Evolutionary conservation across 2,797 vertebrate genomes (phyloP).

Genomic region (Argyrosomus regius): DNA sequence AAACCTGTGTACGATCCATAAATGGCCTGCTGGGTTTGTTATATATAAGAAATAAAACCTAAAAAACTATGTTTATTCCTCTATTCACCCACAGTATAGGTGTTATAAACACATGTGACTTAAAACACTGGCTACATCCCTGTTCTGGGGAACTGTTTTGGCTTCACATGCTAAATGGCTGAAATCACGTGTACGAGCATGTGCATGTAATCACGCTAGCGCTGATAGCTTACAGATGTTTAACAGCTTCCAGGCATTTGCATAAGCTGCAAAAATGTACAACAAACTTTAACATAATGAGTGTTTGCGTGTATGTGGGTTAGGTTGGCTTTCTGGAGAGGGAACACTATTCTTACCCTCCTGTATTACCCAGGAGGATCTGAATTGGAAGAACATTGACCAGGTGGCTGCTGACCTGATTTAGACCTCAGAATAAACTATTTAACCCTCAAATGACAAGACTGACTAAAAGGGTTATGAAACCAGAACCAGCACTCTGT

Average conservation of each 20-base stretch:
- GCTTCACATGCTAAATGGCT: conserved; percentile 1
- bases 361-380: conserved; percentile 16
- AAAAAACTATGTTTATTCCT: neutral
- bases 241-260: conserved; percentile 1
- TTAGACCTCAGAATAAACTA: conserved; percentile 34
- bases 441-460: conserved; percentile 5
- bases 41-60: neutral
- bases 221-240: conserved; percentile 43
- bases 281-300: neutral
- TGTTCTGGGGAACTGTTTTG: conserved; percentile 7
- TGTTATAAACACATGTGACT: neutral
- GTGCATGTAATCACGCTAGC: neutral
- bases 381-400: conserved; percentile 27
- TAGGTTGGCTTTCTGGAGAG: conserved; percentile 34
- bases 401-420: conserved; percentile 55
- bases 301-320: conserved; percentile 30
- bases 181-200: neutral
- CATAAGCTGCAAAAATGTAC: neutral
- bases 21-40: neutral
- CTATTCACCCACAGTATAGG: neutral
- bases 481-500: conserved; percentile 1
- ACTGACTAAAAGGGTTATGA: neutral
- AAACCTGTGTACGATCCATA: neutral
- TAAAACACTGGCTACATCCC: neutral
- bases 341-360: conserved; percentile 20